These are phyloP conservation scores for Trochalopteron elliotii DNA, from an alignment of 2,113 vertebrate species.

Conservation along the genomic window DNA sequence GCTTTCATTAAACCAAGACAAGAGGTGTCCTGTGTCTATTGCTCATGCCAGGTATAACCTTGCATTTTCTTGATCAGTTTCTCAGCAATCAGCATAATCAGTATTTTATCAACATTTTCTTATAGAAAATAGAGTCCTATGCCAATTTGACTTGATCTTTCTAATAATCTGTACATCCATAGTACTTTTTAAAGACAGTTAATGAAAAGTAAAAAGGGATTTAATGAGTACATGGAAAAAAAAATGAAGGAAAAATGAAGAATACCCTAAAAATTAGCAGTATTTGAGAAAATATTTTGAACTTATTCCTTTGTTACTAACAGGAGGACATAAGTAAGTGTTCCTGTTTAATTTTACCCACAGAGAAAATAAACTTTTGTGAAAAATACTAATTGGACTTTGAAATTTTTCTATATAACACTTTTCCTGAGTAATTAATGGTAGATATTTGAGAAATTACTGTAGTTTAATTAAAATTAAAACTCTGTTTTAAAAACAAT, in stretches of 20 bases:
- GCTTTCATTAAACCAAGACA: background rate
- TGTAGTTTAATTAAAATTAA: background rate
- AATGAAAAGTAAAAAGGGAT: background rate
- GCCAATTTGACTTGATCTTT: background rate
- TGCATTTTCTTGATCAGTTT: background rate
- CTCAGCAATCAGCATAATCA: background rate
- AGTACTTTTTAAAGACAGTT: background rate
- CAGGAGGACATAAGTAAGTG: background rate
- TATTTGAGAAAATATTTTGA: background rate
- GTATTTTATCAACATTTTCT: background rate
- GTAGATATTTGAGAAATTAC: background rate
- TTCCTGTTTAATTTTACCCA: background rate
- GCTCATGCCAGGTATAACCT: background rate
- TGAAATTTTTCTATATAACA: background rate
- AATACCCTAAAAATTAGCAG: background rate
- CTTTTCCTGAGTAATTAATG: conserved; percentile 1
- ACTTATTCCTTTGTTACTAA: background rate
- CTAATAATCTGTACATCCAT: background rate
- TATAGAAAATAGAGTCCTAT: background rate
- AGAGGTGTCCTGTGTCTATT: background rate
- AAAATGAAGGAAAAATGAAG: background rate
- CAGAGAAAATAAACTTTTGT: background rate
- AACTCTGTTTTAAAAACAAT: background rate
- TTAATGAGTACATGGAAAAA: background rate
- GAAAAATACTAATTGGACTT: background rate